Base-by-base conservation (phyloP, 2,888 invertebrate genomes). In the Micropterix aruncella region DNA sequence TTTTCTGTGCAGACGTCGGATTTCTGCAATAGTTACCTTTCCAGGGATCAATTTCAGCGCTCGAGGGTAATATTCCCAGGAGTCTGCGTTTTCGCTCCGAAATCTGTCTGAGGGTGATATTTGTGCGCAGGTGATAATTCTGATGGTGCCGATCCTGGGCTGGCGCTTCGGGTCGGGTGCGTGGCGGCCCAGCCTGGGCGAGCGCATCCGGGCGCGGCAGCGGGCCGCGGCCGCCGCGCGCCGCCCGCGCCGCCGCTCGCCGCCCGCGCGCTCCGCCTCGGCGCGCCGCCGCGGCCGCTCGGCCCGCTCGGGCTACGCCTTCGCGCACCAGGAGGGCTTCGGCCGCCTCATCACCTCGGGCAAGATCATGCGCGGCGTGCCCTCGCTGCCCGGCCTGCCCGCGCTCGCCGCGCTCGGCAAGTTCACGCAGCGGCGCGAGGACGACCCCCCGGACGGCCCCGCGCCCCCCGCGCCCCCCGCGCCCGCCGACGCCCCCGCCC, bases 251-350 rank as follows among this genome's bases (percentile, higher is more conserved):
- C 79, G 81, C 53, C 85, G 84, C 50, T 82, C 84, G 53, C 83
- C 87, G 56, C 82, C 86, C 44, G 72, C 85, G 47, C 78, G 91
- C 52, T 89, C 90, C 49, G 86, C 92, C 19, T 90, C 92, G 41
- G 85, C 92, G 1, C 77, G 92, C 47, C 80, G 92, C 55, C 90
- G 90, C 47, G 75, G 96, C 36, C 81, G 92, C 55, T 94, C 93
- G 19, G 78, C 96, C 50, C 83, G 96, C 46, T 95, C 95, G 9
- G 96, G 97, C 45, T 94, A 99, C 69, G 97, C 97, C 7, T 99
- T 99, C 70, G 93, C 97, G 46, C 97, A 99, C 70, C 93, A 94
- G 67, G 91, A 93, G 73, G 95, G 95, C 54, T 96, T 95, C 65
- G 95, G 95, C 41, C 79, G 92, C 16, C 84, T 99, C 54, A 99